phyloP scores from a whole-genome alignment of 2,888 invertebrate species.

The Minunthozetes semirufus region DNA sequence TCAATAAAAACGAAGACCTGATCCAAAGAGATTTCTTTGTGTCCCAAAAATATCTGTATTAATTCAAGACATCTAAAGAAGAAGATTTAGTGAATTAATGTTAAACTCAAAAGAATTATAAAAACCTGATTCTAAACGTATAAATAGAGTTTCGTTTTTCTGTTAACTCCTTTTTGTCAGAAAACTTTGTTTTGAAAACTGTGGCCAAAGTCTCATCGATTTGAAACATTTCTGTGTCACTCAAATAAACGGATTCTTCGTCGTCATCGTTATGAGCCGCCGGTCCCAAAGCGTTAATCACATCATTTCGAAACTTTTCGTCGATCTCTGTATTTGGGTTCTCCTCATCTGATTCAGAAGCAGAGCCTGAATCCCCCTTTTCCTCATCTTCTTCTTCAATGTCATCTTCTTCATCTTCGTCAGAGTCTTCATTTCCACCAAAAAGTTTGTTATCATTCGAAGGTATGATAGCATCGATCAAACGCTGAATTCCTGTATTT shows the following conservation, averaged over 20 bases:
- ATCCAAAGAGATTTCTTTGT: not conserved
- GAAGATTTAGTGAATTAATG: not conserved
- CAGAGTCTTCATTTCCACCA: slow-evolving; percentile 5
- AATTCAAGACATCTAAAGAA: slow-evolving; percentile 15
- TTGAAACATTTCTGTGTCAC: slow-evolving; percentile 42
- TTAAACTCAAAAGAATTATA: not conserved
- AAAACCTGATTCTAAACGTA: slow-evolving; percentile 6
- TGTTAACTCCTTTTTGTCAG: slow-evolving; percentile 14
- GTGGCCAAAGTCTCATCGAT: slow-evolving; percentile 40
- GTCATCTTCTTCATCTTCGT: slow-evolving; percentile 38
- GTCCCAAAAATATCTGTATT: not conserved
- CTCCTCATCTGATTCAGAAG: slow-evolving; percentile 23
- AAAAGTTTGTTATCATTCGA: slow-evolving; percentile 8
- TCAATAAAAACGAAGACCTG: not conserved
- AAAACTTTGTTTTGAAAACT: slow-evolving; percentile 38
- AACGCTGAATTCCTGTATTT: slow-evolving; percentile 38
- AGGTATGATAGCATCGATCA: slow-evolving; percentile 38
- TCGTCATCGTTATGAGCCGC: slow-evolving; percentile 39
- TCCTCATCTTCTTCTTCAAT: slow-evolving; percentile 38
- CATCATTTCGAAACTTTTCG: slow-evolving; percentile 38
- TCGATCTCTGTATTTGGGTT: slow-evolving; percentile 34
- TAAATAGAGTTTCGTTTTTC: slow-evolving; percentile 1
- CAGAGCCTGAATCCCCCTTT: slow-evolving; percentile 33
- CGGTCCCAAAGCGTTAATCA: slow-evolving; percentile 40
- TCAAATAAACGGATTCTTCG: slow-evolving; percentile 35